Evolutionary conservation across 2,113 vertebrate genomes (phyloP).

Genomic region (Sinocyclocheilus grahami): DNA sequence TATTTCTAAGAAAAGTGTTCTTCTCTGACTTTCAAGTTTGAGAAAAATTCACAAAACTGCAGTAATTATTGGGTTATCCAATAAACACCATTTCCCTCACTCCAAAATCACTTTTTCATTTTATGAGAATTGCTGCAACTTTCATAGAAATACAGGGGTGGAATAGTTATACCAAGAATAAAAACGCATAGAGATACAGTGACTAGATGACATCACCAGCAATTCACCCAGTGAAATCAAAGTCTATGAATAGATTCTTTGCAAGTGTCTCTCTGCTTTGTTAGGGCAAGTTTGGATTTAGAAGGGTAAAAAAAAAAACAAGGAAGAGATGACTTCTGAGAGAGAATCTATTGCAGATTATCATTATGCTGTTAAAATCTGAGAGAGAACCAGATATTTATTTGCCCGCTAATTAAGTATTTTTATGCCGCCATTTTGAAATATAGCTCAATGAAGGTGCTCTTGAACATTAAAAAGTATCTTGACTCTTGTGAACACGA

Average conservation of each 20-base stretch:
- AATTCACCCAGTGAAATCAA: conserved; percentile 1
- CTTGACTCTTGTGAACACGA: neutral
- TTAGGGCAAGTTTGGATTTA: neutral
- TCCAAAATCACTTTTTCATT: neutral
- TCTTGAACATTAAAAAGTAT: conserved; percentile 24
- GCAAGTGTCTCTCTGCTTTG: neutral
- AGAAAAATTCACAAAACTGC: neutral
- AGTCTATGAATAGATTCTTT: conserved; percentile 10
- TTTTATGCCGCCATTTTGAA: neutral
- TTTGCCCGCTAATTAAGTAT: neutral
- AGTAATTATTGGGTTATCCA: neutral
- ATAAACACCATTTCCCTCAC: neutral
- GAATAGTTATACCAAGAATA: neutral
- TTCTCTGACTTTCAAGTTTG: neutral
- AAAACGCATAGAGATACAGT: neutral
- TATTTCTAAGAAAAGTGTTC: neutral
- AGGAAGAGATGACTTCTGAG: neutral
- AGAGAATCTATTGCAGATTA: neutral
- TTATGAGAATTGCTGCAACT: neutral
- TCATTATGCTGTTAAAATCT: neutral
- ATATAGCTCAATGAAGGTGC: neutral
- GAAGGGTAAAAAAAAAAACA: too few relatives aligned
- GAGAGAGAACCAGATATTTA: neutral
- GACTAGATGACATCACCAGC: conserved; percentile 13
- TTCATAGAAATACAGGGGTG: too few relatives aligned